Base-by-base conservation (phyloP, 1,140 invertebrate genomes). In the Leptinotarsa lineolata region DNA sequence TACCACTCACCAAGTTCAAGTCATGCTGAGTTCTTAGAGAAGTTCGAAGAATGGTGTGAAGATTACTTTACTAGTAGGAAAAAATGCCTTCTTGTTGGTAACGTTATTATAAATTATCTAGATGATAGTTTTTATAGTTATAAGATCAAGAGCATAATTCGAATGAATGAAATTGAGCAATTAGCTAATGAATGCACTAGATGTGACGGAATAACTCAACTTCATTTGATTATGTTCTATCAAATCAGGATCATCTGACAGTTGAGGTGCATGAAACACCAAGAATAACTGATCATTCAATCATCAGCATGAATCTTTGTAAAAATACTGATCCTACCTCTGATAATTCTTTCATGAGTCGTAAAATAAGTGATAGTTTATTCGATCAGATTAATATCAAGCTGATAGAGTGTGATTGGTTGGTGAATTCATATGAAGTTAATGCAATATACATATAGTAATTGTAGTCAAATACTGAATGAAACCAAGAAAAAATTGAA, bases 241-340 rank as follows among this genome's bases (percentile, higher is more conserved):
- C 59, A n/a, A 60, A 60, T 60, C 59, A 60, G n/a, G n/a, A 60
- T 21, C 6, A n/a, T 60, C 6, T 60, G 16, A 60, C 5, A 60
- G 59, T 60, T 60, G n/a, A n/a, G n/a, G n/a, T n/a, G n/a, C n/a
- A n/a, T n/a, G 6, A 60, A 8, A n/a, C 5, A 11, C 59, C 59
- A 60, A 60, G n/a, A 60, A 60, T 60, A 8, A 60, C 59, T 8
- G 59, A 60, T 60, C 59, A 60, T n/a, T 60, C 59, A 60, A 60
- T 60, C 4, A 60, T 60, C 59, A 11, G 6, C n/a, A n/a, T 60
- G 5, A 60, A 60, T 60, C n/a, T 60, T 8, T n/a, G n/a, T n/a
- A n/a, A 60, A 60, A 8, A 60, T 60, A n/a, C 5, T 60, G 59
- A n/a, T 8, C 4, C n/a, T 60, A n/a, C n/a, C n/a, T n/a, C 59